phyloP scores from a whole-genome alignment of 2,797 vertebrate species.

The Denticeps clupeoides region DNA sequence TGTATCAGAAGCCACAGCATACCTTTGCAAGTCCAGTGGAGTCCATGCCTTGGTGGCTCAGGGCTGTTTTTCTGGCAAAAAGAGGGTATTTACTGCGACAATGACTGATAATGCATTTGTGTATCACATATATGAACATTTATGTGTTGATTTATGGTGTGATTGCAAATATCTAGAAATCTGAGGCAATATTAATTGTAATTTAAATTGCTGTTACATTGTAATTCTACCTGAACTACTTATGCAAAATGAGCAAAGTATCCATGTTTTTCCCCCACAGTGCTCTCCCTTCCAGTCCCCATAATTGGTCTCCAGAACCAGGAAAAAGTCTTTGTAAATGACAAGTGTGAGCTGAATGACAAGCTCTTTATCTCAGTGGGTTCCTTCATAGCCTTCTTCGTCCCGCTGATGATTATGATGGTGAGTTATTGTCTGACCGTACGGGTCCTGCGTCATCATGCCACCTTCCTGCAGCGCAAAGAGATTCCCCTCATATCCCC shows the following conservation, averaged over 20 bases:
- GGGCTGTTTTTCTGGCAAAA: no score
- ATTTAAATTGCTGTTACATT: neutral
- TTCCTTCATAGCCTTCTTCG: slow-evolving; percentile 74
- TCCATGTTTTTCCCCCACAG: no score
- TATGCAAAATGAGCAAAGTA: no score
- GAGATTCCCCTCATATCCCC: no score
- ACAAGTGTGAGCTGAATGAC: slow-evolving; percentile 63
- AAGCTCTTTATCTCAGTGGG: slow-evolving; percentile 69
- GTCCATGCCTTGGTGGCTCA: no score
- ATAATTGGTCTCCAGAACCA: slow-evolving; percentile 69
- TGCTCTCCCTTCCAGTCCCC: slow-evolving; percentile 68
- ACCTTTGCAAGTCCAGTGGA: no score
- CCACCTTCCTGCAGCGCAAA: slow-evolving; percentile 49
- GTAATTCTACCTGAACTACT: slow-evolving; percentile 16
- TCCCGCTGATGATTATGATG: slow-evolving; percentile 75
- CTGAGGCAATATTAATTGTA: neutral
- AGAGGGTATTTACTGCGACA: no score
- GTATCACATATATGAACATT: no score
- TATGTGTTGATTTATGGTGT: no score
- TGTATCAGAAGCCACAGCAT: no score
- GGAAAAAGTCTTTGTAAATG: slow-evolving; percentile 62
- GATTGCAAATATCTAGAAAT: no score
- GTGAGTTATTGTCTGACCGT: slow-evolving; percentile 71
- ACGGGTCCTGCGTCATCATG: slow-evolving; percentile 63
- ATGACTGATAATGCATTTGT: no score